Base-by-base conservation (phyloP, 2,888 invertebrate species). In the Druceiella hillmani region DNA sequence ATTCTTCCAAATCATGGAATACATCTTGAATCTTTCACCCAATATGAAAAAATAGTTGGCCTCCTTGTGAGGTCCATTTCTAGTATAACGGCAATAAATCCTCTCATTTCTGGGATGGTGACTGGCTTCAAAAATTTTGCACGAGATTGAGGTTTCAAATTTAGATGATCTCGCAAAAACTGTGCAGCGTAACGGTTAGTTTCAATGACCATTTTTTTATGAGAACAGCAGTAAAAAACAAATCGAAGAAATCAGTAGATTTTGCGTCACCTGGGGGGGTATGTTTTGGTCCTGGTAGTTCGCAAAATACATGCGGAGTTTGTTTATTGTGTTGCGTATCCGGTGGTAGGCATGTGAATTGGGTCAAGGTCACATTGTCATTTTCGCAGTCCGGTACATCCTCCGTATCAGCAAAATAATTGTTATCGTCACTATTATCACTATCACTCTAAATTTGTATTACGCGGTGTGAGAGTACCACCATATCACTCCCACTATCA, bases 1-100 rank as follows among this genome's bases (percentile, higher is more conserved):
- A 51, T 49, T 39, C 38, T 50, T n/a, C 41, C 16, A 39, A 49
- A 51, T 44, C 45, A 46, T 15, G 46, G 46, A 14, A 47, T 51
- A 28, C 26, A 4, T 43, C 44, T 32, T 6, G 47, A 50, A 42
- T 38, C 41, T 32, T 41, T 44, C 28, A n/a, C 22, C 49, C 49
- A 50, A 43, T 50, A 50, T 22, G 38, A 41, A 20, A 22, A 26
- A 26, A 47, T 44, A 30, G 36, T 37, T 20, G 47, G 42, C 30
- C 44, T 35, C 41, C 32, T 40, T 2, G 46, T 48, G 33, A 44
- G 41, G 3, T 42, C 47, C 44, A 38, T 44, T 42, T 46, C 45
- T 11, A 46, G 33, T 38, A 49, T 13, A 13, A 48, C 37, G 3
- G 43, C 46, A 33, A 44, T 20, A 43, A 47, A 50, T 31, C 44